Evolutionary conservation across 2,113 vertebrate species (phyloP).

Genomic region (Rhombomys opimus): DNA sequence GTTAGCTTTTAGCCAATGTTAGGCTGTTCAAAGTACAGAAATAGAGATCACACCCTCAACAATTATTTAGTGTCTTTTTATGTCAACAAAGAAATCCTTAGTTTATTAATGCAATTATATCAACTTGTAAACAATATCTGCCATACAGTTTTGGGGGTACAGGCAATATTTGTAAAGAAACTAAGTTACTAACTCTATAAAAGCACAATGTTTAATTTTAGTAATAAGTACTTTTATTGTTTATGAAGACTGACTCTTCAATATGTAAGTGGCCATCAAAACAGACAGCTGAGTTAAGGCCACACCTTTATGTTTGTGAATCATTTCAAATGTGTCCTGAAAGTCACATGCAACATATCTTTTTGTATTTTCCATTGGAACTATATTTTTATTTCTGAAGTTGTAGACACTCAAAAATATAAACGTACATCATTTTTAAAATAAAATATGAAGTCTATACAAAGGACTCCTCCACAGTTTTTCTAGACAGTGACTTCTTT

Average conservation of each 20-base stretch:
- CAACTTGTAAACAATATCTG: not conserved
- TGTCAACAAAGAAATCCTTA: not conserved
- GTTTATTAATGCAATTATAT: slow-evolving; percentile 27
- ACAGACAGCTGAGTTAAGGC: not conserved
- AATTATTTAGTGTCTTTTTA: not conserved
- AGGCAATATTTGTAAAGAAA: not conserved
- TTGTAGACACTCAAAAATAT: not conserved
- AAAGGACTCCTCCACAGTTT: not conserved
- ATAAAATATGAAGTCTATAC: not conserved
- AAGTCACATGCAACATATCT: not conserved
- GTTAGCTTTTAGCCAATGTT: not conserved
- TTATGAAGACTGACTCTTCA: not conserved
- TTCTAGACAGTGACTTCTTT: not conserved
- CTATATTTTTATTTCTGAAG: not conserved
- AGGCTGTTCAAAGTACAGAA: not conserved
- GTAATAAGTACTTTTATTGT: not conserved
- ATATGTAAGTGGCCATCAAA: not conserved
- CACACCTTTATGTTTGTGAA: not conserved
- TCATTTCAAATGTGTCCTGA: not conserved
- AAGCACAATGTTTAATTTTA: not conserved
- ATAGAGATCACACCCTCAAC: not conserved
- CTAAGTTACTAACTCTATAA: not conserved
- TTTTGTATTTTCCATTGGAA: not conserved
- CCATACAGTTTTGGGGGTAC: not conserved
- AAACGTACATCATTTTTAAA: not conserved